A percentile compares a stretch with the other conserved stretches of the same genome.
Conservation (phyloP, 2,797 vertebrate genomes). For the Gila robusta region DNA sequence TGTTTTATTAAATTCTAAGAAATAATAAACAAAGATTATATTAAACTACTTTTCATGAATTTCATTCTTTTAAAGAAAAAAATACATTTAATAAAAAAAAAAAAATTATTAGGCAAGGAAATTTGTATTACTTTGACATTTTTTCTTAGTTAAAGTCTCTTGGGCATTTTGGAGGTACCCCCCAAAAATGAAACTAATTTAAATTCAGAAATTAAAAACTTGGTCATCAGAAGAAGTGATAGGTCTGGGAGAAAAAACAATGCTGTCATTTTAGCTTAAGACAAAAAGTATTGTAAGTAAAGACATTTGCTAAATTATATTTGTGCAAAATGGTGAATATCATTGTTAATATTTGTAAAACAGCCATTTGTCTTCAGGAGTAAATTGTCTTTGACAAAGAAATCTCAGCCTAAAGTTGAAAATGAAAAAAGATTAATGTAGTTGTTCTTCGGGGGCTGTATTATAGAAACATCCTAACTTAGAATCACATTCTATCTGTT, state of each 20-base stretch:
- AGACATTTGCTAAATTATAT: not conserved
- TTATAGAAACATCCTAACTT: conserved; percentile 1
- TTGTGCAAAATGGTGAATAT: not conserved
- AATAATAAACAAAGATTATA: not conserved
- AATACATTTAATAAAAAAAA: too few species aligned
- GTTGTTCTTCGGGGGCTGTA: not conserved
- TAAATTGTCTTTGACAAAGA: not conserved
- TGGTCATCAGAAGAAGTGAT: not conserved
- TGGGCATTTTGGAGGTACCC: not conserved
- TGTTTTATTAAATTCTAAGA: not conserved
- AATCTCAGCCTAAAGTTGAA: not conserved
- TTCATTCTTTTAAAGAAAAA: not conserved
- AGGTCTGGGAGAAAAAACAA: not conserved
- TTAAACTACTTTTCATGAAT: not conserved
- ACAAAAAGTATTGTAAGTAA: not conserved
- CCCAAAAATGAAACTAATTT: not conserved
- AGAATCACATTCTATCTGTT: not conserved
- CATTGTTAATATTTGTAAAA: not conserved
- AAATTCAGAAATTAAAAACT: not conserved
- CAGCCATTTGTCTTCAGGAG: not conserved
- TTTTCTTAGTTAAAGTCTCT: not conserved
- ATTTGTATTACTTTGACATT: not conserved
- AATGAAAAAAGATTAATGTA: not conserved
- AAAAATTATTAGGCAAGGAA: not conserved
- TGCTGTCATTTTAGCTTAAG: not conserved